Evolutionary conservation across 2,797 vertebrate species (phyloP).

Genomic region (Moxostoma hubbsi): DNA sequence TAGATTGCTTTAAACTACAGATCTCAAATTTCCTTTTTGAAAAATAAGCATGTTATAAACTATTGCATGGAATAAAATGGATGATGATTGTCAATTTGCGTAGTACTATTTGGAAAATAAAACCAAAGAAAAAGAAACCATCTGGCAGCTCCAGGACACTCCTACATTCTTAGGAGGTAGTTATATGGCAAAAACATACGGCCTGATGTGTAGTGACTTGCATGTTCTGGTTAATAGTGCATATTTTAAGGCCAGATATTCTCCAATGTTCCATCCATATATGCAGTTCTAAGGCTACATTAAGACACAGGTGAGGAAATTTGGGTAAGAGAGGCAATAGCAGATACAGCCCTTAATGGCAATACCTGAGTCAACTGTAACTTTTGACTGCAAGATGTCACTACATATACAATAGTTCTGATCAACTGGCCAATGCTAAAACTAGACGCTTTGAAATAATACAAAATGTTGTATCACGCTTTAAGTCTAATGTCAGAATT

Average conservation of each 20-base stretch:
- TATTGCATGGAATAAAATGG: constrained; percentile 11
- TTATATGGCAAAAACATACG: constrained; percentile 64
- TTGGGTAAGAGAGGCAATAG: constrained; percentile 52
- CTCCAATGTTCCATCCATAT: constrained; percentile 56
- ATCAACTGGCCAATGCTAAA: constrained; percentile 47
- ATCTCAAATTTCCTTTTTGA: too few species aligned
- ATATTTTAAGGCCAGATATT: constrained; percentile 78
- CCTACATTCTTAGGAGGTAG: constrained; percentile 80
- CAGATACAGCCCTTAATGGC: constrained; percentile 76
- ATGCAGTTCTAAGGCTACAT: constrained; percentile 71
- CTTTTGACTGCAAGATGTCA: constrained; percentile 58
- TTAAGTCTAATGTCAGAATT: constrained; percentile 38
- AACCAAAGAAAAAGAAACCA: neutral
- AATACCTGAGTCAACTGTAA: constrained; percentile 76
- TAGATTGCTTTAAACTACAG: neutral
- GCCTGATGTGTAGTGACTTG: constrained; percentile 57
- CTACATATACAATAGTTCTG: constrained; percentile 39
- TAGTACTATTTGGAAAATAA: constrained; percentile 26
- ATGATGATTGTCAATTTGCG: constrained; percentile 67
- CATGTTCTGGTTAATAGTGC: constrained; percentile 71
- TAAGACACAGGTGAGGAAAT: constrained; percentile 73
- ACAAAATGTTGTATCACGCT: neutral
- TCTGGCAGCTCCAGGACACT: constrained; percentile 70
- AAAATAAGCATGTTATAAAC: neutral
- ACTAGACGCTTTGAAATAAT: constrained; percentile 46